Percentiles rank a stretch among this genome's conserved stretches.
These are phyloP conservation scores for Meiosimyza decipiens DNA, from an alignment of 2,888 invertebrate genomes.

Conservation along the genomic window DNA sequence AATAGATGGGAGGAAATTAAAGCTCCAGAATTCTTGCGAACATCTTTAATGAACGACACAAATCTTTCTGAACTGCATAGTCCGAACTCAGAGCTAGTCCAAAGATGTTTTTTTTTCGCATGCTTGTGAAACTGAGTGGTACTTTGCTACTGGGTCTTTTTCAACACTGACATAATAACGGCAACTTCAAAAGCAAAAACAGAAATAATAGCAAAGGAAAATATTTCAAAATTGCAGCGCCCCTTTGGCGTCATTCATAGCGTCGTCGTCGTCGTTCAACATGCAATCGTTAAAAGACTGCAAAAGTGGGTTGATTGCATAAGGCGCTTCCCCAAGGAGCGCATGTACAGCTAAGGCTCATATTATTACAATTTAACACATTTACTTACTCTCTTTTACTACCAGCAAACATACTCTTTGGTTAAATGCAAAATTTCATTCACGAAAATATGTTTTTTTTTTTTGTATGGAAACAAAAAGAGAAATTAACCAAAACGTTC, in stretches of 20 bases:
- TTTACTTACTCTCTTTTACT: not conserved
- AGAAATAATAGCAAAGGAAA: not conserved
- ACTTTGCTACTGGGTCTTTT: too few relatives aligned
- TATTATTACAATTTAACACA: not conserved
- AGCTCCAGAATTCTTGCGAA: too few relatives aligned
- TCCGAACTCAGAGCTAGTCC: too few relatives aligned
- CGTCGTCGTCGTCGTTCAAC: conserved; percentile 42
- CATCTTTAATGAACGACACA: too few relatives aligned
- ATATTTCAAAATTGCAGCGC: conserved; percentile 44
- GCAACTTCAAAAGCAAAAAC: not conserved
- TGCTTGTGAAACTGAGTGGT: too few relatives aligned
- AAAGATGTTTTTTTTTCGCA: too few relatives aligned
- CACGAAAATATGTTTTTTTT: not conserved
- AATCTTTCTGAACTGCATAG: too few relatives aligned
- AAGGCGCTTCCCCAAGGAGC: too few relatives aligned
- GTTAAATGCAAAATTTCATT: not conserved
- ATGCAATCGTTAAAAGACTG: not conserved
- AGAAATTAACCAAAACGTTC: not conserved
- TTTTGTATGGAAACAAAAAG: not conserved
- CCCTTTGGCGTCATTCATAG: conserved; percentile 62
- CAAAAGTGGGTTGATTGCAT: not conserved
- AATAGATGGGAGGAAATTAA: too few relatives aligned
- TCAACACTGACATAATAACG: not conserved
- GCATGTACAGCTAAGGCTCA: not conserved
- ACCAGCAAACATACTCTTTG: not conserved